A percentile compares a stretch with the other conserved stretches of the same genome.
phyloP scores from a whole-genome alignment of 37 sponge, comb jelly and placozoan genomes.

The Cliona cf. orientalis region DNA sequence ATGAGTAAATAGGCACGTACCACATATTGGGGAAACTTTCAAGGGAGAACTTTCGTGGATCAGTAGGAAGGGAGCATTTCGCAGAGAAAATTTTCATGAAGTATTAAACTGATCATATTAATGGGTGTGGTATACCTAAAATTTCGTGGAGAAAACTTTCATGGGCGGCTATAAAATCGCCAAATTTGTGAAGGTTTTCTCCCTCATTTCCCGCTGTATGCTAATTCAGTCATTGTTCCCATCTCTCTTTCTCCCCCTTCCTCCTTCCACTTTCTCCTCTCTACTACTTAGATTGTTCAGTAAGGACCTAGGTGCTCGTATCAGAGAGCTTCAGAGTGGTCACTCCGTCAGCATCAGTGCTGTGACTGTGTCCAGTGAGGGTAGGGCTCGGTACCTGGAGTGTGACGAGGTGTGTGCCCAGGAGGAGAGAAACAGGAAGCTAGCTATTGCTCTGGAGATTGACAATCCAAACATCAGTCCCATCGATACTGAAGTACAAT shows the following conservation, averaged over 20 bases:
- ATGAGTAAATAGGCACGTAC: too few relatives aligned
- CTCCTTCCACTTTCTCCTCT: not conserved
- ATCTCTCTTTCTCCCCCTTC: constrained; percentile 14
- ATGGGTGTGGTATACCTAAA: too few relatives aligned
- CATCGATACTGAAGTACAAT: constrained; percentile 3
- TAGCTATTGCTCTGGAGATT: constrained; percentile 45
- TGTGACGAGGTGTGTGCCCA: constrained; percentile 88
- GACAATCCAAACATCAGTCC: constrained; percentile 23
- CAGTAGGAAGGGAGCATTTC: too few relatives aligned
- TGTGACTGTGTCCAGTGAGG: not conserved
- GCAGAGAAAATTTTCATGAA: too few relatives aligned
- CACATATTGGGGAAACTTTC: too few relatives aligned
- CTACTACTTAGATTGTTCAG: constrained; percentile 38
- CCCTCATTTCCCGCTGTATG: too few relatives aligned
- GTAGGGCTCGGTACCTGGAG: constrained; percentile 24
- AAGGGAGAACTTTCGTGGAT: too few relatives aligned
- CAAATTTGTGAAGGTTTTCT: too few relatives aligned
- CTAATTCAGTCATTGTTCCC: too few relatives aligned
- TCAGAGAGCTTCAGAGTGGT: constrained; percentile 63
- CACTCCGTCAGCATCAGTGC: constrained; percentile 37
- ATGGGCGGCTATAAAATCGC: too few relatives aligned
- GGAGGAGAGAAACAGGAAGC: constrained; percentile 75
- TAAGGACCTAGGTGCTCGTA: constrained; percentile 43
- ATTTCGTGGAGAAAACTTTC: too few relatives aligned
- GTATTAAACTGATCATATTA: too few relatives aligned